Evolutionary conservation across 2,888 invertebrate genomes (phyloP).

Genomic region (Gryllus longicercus): DNA sequence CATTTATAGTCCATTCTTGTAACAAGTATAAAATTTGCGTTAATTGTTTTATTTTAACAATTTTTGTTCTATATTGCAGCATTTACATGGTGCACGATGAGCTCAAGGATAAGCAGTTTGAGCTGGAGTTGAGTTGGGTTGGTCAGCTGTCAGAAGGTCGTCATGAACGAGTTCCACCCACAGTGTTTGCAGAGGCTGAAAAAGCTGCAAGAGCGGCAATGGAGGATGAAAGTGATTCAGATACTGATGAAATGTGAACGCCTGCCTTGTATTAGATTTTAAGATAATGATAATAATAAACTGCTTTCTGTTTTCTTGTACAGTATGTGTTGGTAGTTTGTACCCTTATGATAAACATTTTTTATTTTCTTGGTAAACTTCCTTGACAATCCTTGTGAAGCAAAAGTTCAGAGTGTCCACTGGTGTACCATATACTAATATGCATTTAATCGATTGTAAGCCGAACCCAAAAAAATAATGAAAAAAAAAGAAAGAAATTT

Average conservation of each 20-base stretch:
- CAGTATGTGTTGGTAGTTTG: too few species aligned
- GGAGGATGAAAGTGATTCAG: slow-evolving; percentile 83
- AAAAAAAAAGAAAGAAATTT: too few species aligned
- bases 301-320: too few species aligned
- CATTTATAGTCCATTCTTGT: too few species aligned
- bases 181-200: slow-evolving; percentile 78
- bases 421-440: too few species aligned
- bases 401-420: too few species aligned
- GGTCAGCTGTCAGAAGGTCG: slow-evolving; percentile 74
- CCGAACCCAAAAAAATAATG: too few species aligned
- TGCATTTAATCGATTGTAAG: too few species aligned
- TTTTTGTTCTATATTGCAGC: slow-evolving; percentile 50
- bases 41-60: neutral
- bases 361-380: too few species aligned
- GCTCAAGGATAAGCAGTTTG: slow-evolving; percentile 93
- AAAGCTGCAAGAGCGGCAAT: slow-evolving; percentile 79
- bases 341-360: too few species aligned
- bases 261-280: neutral
- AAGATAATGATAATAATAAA: neutral
- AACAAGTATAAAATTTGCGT: too few species aligned
- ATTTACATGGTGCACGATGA: slow-evolving; percentile 89
- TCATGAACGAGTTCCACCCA: slow-evolving; percentile 77
- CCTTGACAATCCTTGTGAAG: too few species aligned
- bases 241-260: slow-evolving; percentile 46
- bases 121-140: slow-evolving; percentile 93